phyloP scores from a whole-genome alignment of 1,140 invertebrate genomes.

The Trigoniulus corallinus region DNA sequence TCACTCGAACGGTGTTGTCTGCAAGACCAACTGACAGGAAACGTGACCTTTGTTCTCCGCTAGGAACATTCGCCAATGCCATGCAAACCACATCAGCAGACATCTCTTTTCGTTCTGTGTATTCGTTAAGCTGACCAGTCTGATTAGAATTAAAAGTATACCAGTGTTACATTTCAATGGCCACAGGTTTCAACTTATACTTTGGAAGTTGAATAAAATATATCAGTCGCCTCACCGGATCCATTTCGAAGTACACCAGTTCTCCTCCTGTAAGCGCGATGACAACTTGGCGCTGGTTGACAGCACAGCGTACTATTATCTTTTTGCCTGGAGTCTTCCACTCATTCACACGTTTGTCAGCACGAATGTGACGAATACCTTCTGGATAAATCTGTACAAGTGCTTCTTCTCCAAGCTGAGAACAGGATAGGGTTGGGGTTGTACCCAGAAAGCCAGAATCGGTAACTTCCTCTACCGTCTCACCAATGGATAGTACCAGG shows the following conservation, averaged over 20 bases:
- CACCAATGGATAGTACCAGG: constrained; percentile 95
- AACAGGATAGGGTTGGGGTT: constrained; percentile 91
- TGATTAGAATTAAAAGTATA: constrained; percentile 24
- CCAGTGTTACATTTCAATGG: neutral
- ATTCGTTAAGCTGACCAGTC: constrained; percentile 96
- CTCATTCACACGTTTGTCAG: constrained; percentile 95
- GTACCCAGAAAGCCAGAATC: constrained; percentile 98
- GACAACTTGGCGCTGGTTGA: constrained; percentile 96
- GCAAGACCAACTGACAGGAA: constrained; percentile 93
- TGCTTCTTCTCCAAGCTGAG: constrained; percentile 91
- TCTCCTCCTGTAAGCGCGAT: constrained; percentile 95
- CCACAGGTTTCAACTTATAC: too few species aligned
- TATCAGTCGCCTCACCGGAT: constrained; percentile 58
- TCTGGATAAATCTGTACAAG: constrained; percentile 91
- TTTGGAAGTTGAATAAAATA: constrained; percentile 1
- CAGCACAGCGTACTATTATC: constrained; percentile 91
- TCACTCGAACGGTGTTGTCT: constrained; percentile 93
- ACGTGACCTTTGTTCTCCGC: constrained; percentile 85
- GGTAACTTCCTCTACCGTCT: constrained; percentile 99
- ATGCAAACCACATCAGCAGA: constrained; percentile 95
- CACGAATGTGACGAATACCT: constrained; percentile 93
- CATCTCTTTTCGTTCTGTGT: constrained; percentile 92
- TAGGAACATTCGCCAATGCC: constrained; percentile 86
- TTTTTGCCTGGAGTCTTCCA: constrained; percentile 98
- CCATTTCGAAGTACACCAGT: constrained; percentile 99